Evolutionary conservation across 2,797 vertebrate genomes (phyloP).

Genomic region (Falco cherrug): DNA sequence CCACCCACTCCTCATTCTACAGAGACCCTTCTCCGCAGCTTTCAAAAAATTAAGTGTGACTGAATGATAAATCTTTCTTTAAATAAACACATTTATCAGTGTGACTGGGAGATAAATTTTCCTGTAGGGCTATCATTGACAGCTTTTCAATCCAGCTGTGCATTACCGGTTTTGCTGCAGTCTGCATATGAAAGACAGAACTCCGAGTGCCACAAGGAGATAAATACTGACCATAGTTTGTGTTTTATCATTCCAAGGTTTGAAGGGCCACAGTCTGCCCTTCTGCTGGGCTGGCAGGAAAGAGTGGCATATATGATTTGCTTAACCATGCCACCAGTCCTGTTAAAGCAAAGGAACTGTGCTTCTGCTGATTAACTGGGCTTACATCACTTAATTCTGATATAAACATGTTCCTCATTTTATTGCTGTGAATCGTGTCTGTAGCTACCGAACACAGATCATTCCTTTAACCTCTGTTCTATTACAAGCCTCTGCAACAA

Average conservation of each 20-base stretch:
- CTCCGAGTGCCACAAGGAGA: background rate
- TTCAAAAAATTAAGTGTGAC: background rate
- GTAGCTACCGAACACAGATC: background rate
- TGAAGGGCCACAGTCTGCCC: background rate
- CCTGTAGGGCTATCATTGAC: background rate
- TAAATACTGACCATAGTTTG: background rate
- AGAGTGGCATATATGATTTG: background rate
- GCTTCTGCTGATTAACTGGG: background rate
- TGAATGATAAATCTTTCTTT: background rate
- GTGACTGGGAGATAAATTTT: background rate
- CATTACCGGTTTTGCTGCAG: background rate
- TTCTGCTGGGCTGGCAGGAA: background rate
- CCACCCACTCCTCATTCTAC: background rate
- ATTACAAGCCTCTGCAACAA: background rate
- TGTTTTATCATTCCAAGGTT: background rate
- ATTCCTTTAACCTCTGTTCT: background rate
- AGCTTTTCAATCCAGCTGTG: background rate
- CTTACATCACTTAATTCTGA: background rate
- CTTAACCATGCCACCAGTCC: background rate
- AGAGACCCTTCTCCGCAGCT: background rate
- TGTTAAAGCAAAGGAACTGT: background rate
- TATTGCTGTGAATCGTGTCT: background rate
- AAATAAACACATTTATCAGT: too few species aligned
- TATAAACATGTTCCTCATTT: accelerated
- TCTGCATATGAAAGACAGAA: background rate